Evolutionary conservation across 1,140 invertebrate genomes (phyloP).

Genomic region (Plectrocnemia conspersa): DNA sequence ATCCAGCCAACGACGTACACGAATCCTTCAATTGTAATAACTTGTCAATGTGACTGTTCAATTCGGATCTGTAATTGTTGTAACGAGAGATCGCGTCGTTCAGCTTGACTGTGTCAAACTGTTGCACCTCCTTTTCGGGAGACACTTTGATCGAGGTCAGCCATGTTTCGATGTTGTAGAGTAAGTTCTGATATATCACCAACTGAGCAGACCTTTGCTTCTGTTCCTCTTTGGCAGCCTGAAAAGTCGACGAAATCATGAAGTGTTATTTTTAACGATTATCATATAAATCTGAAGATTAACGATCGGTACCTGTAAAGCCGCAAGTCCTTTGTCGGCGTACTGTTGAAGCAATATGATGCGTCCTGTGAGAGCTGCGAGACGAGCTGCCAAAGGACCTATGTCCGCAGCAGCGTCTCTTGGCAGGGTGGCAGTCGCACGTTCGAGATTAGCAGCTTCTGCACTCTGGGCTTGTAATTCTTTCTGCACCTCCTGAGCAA

Average conservation of each 20-base stretch:
- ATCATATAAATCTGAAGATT: background rate
- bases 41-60: constrained; percentile 25
- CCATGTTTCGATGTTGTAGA: constrained; percentile 62
- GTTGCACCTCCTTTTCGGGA: constrained; percentile 34
- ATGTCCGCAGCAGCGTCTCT: constrained; percentile 50
- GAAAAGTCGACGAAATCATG: constrained; percentile 21
- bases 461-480: constrained; percentile 57
- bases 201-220: constrained; percentile 56
- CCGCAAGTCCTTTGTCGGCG: constrained; percentile 55
- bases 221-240: constrained; percentile 52
- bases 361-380: constrained; percentile 50
- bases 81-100: constrained; percentile 25
- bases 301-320: constrained; percentile 52
- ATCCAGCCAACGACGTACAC: constrained; percentile 38
- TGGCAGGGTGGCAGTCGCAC: constrained; percentile 48
- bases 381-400: constrained; percentile 47
- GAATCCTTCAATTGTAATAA: constrained; percentile 26
- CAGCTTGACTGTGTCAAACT: constrained; percentile 30
- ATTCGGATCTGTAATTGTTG: constrained; percentile 23
- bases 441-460: constrained; percentile 52
- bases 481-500: constrained; percentile 52
- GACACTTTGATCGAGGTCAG: constrained; percentile 42
- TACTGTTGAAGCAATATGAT: constrained; percentile 57
- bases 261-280: background rate
- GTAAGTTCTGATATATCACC: constrained; percentile 54